A percentile compares a stretch with the other conserved stretches of the same genome.
phyloP scores from a whole-genome alignment of 2,888 invertebrate genomes.

The Arrhopalites spinosus region DNA sequence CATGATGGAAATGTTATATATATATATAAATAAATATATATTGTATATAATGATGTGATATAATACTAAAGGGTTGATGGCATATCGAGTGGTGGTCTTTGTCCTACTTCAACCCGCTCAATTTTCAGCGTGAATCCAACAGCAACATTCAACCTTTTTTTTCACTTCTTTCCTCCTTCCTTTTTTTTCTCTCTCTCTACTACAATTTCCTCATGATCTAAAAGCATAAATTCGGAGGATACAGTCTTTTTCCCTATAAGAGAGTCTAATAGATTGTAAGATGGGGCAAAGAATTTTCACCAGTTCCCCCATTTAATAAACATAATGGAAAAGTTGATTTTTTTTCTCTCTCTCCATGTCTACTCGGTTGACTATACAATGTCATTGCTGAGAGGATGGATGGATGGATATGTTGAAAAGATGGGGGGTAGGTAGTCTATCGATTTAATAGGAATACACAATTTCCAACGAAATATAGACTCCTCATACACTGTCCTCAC shows the following conservation, averaged over 20 bases:
- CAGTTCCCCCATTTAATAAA: background rate
- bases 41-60: background rate
- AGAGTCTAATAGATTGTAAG: too few species aligned
- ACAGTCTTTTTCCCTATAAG: background rate
- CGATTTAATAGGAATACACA: conserved; percentile 8
- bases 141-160: conserved; percentile 7
- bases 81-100: conserved; percentile 25
- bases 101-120: conserved; percentile 30
- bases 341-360: background rate
- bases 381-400: background rate
- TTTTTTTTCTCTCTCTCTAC: background rate
- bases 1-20: background rate
- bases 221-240: background rate
- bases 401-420: background rate
- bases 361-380: background rate
- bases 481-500: background rate
- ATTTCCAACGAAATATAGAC: conserved; percentile 1
- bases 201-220: background rate
- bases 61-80: conserved; percentile 15
- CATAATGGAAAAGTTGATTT: conserved; percentile 17
- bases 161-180: background rate
- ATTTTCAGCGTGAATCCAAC: conserved; percentile 23
- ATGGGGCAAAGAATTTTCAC: too few species aligned
- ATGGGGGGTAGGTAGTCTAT: background rate
- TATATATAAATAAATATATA: background rate